Evolutionary conservation across 1,140 invertebrate genomes (phyloP), one percentile per base, ranked within the genome.

Genomic region (Psix sp.): DNA sequence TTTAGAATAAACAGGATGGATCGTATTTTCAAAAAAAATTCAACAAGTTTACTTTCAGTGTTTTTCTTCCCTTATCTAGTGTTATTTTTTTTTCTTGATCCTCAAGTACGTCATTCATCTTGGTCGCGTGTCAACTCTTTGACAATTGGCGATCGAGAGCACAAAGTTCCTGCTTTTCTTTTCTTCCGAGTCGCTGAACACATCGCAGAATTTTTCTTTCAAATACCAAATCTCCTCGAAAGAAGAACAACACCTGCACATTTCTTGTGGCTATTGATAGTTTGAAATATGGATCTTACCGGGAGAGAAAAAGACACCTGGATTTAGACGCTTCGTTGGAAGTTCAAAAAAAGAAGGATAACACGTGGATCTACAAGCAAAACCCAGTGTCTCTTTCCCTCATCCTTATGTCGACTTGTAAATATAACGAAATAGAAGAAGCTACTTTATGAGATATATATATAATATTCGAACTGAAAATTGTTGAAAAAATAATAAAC

Each of bases 61-160:
- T 17, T 3, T 17, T 36, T 52, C 45, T 26, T 21, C 21, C 6
- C 24, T 20, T 21, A 16, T 16, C 2, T 15, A 38, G 40, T 45
- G 13, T 51, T 40, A 10, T 14, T 3, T 40, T 29, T 31, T 18
- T 6, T 5, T 43, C 14, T 38, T 15, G 2, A 17, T 48, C 16
- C 14, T 62, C 26, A 35, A 59, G 57, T 56, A 39, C 36, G 15
- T 45, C 59, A 74, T 75, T 73, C 49, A 76, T 76, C 60, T 38
- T 49, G 51, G 82, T 82, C 80, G 78, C 82, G 80, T 80, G 80
- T 82, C 80, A 81, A 79, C 70, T 79, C 80, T 80, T 82, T 82
- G 60, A 73, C 59, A 57, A 35, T 65, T 42, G 67, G 11, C 74
- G 77, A 80, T 76, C 45, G 24, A 17, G 17, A 71, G 43, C 43